phyloP scores from a whole-genome alignment of 2,113 vertebrate species.

The Rhinopomastus cyanomelas region DNA sequence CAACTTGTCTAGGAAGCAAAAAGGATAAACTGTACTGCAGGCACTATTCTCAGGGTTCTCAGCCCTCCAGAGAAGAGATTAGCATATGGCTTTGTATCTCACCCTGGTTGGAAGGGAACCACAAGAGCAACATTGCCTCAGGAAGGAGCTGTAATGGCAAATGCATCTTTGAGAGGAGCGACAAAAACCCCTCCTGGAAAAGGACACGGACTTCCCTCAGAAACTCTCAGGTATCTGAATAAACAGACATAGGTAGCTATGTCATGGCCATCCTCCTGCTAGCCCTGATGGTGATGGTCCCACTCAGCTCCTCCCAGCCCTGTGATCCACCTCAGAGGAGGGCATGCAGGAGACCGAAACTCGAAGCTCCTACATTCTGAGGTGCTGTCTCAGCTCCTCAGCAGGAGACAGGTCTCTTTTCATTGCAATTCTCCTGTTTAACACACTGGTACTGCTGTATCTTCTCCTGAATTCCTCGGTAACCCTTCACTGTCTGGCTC shows the following conservation, averaged over 20 bases:
- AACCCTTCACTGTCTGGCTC: not conserved
- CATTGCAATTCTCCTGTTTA: not conserved
- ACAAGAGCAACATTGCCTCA: not conserved
- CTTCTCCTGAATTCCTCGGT: not conserved
- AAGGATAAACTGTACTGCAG: not conserved
- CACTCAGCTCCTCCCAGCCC: not conserved
- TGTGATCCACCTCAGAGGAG: not conserved
- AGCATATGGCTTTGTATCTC: not conserved
- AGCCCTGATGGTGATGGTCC: accelerated
- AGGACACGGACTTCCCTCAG: not conserved
- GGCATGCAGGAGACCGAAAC: not conserved
- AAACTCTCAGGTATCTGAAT: not conserved
- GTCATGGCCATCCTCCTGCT: not conserved
- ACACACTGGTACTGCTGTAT: not conserved
- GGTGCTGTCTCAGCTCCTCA: not conserved
- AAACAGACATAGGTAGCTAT: accelerated
- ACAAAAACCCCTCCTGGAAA: not conserved
- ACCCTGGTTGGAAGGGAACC: not conserved
- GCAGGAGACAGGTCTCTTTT: not conserved
- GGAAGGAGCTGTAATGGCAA: not conserved
- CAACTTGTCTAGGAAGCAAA: not conserved
- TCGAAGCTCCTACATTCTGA: not conserved
- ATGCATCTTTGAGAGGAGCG: not conserved
- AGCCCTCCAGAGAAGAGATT: not conserved
- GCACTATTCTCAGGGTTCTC: not conserved